Base-by-base conservation (phyloP, 1,140 invertebrate species). In the Nebria ingens region DNA sequence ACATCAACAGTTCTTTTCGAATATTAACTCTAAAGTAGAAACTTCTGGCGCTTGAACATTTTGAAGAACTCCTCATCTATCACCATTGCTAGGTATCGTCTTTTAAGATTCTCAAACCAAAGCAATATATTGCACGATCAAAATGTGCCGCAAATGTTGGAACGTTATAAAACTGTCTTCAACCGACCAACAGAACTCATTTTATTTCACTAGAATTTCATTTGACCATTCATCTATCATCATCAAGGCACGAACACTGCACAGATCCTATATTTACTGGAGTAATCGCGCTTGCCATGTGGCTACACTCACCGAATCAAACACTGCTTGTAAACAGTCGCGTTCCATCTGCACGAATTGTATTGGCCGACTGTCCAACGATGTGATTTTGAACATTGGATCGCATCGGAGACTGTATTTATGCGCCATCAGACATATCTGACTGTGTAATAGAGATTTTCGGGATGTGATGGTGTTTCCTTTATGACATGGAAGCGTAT, bases 191-290 rank as follows among this genome's bases (percentile, higher is more conserved):
- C 17, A 45, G 17, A 45, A 45, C 6, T 45, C 15, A 12, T 45
- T 17, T 45, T 45, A 45, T 45, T 45, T 6, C 40, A 45, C 40
- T 45, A 45, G 40, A 45, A 45, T 45, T 45, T 45, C 40, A 45
- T 45, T 56, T 54, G 53, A 56, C 55, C 57, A 51, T 42, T 53
- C 57, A 61, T 61, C 55, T 59, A 61, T 61, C 60, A 59, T 59
- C 60, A 61, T 61, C 59, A 45, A 17, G 4, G 40, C 40, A 45
- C 9, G 17, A 17, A 17, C 40, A 34, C 25, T 9, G 6, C 25
- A 59, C 55, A 57, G 55, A 57, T 59, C 54, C 58, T 56, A 59
- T 56, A 59, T 59, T 59, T 59, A 59, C 58, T 52, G 54, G 58
- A 51, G 58, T 59, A 59, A 59, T 59, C 54, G 58, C n/a, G n/a